Percentiles rank a stretch among this genome's conserved stretches.
Conservation (phyloP, 2,888 invertebrate genomes). For the Norana najaformis region DNA sequence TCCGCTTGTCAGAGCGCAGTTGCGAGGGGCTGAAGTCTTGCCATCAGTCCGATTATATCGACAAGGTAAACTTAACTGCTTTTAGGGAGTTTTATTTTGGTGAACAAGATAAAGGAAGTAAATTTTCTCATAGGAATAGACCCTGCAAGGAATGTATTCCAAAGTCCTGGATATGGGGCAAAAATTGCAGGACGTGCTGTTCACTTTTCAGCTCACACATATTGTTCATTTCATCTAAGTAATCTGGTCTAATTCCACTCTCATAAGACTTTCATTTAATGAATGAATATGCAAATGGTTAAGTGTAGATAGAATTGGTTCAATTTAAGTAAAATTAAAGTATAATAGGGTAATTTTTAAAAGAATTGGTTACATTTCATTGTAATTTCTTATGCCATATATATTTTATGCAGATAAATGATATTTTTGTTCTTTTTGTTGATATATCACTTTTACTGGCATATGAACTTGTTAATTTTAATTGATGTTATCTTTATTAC, state of each 20-base stretch:
- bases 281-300: neutral
- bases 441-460: neutral
- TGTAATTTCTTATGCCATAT: no score
- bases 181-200: neutral
- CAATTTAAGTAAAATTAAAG: neutral
- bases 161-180: neutral
- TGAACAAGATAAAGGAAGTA: neutral
- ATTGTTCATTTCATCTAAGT: neutral
- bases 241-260: neutral
- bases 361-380: no score
- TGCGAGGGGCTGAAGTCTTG: conserved; percentile 86
- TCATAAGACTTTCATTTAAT: neutral
- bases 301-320: neutral
- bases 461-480: neutral
- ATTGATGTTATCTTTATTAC: neutral
- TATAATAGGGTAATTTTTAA: no score
- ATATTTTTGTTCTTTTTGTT: neutral
- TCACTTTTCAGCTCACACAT: neutral
- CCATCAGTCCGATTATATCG: conserved; percentile 87
- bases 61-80: conserved; percentile 68
- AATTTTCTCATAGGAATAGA: neutral
- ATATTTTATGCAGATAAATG: neutral
- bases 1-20: conserved; percentile 75
- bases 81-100: neutral
- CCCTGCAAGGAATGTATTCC: neutral